These are phyloP conservation scores for Oxygymnocypris stewartii DNA, from an alignment of 2,113 vertebrate genomes.

Conservation along the genomic window DNA sequence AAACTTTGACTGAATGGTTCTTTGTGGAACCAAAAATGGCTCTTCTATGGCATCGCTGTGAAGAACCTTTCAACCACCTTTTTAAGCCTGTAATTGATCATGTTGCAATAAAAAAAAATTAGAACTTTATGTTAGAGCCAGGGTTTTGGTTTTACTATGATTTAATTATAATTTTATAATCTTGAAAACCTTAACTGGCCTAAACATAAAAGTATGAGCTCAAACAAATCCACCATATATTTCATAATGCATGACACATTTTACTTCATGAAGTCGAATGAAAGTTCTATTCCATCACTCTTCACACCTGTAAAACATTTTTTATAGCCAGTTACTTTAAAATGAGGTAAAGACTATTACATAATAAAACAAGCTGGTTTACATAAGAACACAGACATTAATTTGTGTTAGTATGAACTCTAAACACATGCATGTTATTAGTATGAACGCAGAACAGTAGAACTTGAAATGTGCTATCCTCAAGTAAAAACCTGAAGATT, in stretches of 20 bases:
- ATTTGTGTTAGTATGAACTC: conserved; percentile 16
- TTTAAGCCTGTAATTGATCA: neutral
- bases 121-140: neutral
- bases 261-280: neutral
- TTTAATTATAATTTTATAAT: neutral
- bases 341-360: neutral
- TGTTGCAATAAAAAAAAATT: neutral
- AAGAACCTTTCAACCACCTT: too few species aligned
- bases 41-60: too few species aligned
- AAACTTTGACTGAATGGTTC: too few species aligned
- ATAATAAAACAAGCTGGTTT: conserved; percentile 9
- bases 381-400: neutral
- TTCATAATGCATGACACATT: neutral
- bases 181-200: neutral
- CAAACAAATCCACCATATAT: neutral
- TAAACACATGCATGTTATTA: conserved; percentile 5
- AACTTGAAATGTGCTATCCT: neutral
- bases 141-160: neutral
- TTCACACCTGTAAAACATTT: neutral
- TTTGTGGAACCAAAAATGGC: too few species aligned
- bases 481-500: neutral
- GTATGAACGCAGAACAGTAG: neutral
- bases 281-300: conserved; percentile 6
- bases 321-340: neutral
- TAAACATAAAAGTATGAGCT: neutral